Base-by-base conservation (phyloP, 2,797 vertebrate genomes). In the Scomberomorus guttatus region DNA sequence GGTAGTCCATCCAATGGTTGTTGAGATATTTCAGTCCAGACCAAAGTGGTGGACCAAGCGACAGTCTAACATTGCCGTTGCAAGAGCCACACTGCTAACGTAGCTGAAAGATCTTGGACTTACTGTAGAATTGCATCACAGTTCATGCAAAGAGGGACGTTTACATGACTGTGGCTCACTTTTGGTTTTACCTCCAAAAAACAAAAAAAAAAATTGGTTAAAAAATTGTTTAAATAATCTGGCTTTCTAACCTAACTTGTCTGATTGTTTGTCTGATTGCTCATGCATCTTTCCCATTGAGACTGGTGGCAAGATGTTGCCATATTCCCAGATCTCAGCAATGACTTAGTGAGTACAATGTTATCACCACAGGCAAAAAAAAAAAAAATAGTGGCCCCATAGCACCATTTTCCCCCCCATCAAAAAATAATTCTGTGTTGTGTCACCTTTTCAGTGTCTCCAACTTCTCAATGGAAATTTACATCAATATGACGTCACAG, bases 391-490 rank as follows among this genome's bases (percentile, higher is more conserved):
- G 42, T 18, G 6, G 32, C n/a, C 18, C 14, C 0, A 17, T 10
- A 15, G 14, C n/a, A n/a, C n/a, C n/a, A n/a, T n/a, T n/a, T n/a
- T n/a, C n/a, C n/a, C n/a, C n/a, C n/a, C 44, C 20, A 66, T 62
- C n/a, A 37, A 54, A 18, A 32, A 37, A 37, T 59, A 2, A 58
- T 18, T 52, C 2, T 15, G 11, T 24, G 37, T 39, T 65, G 22
- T 42, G 24, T 76, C 44, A 24, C 24, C 14, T 63, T 65, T 48
- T 80, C 44, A n/a, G 10, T 3, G 11, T 44, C 39, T 63, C 20
- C 55, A 62, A 66, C 34, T 71, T 70, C 24, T 80, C 15, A 27
- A 10, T 83, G 77, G 66, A 85, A 80, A 77, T 72, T 20, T 66
- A 52, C 52, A 65, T 60, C 60, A 46, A 25, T 57, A 15, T 76